Base-by-base conservation (phyloP, 2,888 invertebrate species). In the Andrena minutula region DNA sequence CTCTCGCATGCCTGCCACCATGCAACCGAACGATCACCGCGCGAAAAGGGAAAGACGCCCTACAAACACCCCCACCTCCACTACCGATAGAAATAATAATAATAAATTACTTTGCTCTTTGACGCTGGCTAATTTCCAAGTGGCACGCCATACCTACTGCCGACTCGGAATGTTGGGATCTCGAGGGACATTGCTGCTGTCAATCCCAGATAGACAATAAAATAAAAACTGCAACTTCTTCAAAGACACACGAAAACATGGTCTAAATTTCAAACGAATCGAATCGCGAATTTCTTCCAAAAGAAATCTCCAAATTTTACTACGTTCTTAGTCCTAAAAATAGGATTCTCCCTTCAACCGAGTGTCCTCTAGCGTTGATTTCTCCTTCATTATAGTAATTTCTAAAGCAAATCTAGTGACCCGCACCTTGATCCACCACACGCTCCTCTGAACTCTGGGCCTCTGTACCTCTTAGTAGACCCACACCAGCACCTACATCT, bases 1-100 rank as follows among this genome's bases (percentile, higher is more conserved):
- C 79, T 88, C 84, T 88, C 84, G 90, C 83, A 90, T 91, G 90
- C 90, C 87, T 84, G 63, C 30, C 70, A 83, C 75, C 35, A 60
- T 73, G 53, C 32, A 72, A 75, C 41, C 47, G 58, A 49, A 47
- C 35, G 77, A 82, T 71, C 69, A 64, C 58, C 70, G 72, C 41
- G 23, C 56, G 12, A 60, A 64, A 53, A 68, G 70, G 73, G 79
- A 82, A 82, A 80, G 75, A 41, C 73, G 79, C 60, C 68, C 5
- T 8, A 20, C 8, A 51, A 41, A 8, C 47, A 81, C 60, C 28
- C 20, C 28, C 12, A 35, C 53, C n/a, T 49, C 49, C 65, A 20
- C n/a, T 56, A 12, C 16, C 16, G 26, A 65, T 60, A 20, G 20
- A 58, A 41, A n/a, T n/a, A n/a, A n/a, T n/a, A n/a, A n/a, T n/a